Evolutionary conservation across 2,888 invertebrate genomes (phyloP), one percentile per base, ranked within the genome.

Genomic region (Spicauda simplicius): DNA sequence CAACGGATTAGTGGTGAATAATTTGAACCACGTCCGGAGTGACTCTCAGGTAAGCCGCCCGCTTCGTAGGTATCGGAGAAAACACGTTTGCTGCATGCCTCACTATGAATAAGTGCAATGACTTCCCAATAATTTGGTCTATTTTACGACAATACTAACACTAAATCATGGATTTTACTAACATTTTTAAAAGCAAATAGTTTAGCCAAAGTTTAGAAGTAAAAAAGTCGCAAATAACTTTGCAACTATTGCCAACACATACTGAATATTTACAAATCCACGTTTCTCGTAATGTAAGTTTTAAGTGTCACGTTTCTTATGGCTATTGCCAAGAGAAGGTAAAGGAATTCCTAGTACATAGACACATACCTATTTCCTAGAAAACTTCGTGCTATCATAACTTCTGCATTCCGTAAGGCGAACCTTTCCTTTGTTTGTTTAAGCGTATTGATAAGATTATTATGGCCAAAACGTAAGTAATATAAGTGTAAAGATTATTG

Each of bases 11-110:
- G 85, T 91, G 83, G 91, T 90, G 83, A 93, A 93, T 82, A 93
- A 93, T 88, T 83, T 92, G 85, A 91, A 91, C 83, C 93, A 93
- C 79, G 90, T 86, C 86, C 91, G 92, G 82, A 91, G 81, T 80
- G 93, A 93, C 70, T 91, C 92, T 80, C 93, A 93, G 93, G 93
- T 93, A 88, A 90, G 92, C 82, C 78, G 77, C 72, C 75, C 77
- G 76, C 76, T 74, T 69, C 73, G 82, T 83, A 82, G 81, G 82
- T 86, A 88, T 86, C 84, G 84, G 80, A 83, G 84, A 79, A 86
- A 90, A 90, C 91, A 88, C 87, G 91, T 91, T 91, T 89, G 83
- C 80, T 87, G 87, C 88, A 88, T 85, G 80, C 83, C 84, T 85
- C 81, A 84, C 87, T 90, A 88, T 86, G 86, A 85, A 84, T 84